Base-by-base conservation (phyloP, 2,113 vertebrate genomes). In the Lamprotornis superbus region DNA sequence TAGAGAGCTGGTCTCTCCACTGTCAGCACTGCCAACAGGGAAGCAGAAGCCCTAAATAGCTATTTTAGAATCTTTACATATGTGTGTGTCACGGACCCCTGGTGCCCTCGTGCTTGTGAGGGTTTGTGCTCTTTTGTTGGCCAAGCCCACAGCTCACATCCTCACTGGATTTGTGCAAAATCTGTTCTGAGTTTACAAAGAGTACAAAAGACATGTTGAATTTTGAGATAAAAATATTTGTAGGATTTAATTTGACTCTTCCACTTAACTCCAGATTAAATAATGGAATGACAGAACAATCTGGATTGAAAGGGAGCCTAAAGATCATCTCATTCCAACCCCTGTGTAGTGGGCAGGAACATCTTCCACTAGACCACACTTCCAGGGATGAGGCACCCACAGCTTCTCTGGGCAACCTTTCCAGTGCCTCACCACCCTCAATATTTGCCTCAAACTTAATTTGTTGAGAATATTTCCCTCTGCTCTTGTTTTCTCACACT, bases 21-120 rank as follows among this genome's bases (percentile, higher is more conserved):
- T 78, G 52, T 17, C 52, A 75, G 39, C 15, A 5, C 17, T 8
- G 1, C 30, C n/a, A 68, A 93, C 88, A 79, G 17, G 28, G 37
- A 52, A 80, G 49, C 16, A 90, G 35, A 83, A 84, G 20, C 21
- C 31, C 21, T 68, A 53, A 89, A 77, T 4, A 60, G 20, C 10
- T 44, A 7, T 8, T 82, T 60, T 42, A 61, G 74, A 74, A 50
- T 23, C 80, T 90, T 55, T 64, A 30, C 6, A 3, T 53, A 28
- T 21, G 4, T 52, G 18, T 61, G 28, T 71, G 47, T 40, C 68
- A 64, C 31, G 25, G 16, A 27, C 2, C 4, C 16, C 20, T 33
- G 10, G 20, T 55, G 33, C 56, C 44, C 1, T 2, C 16, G 5
- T 2, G 0, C 11, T 33, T 71, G 42, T 2, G 2, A 33, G 6